Conservation (phyloP, 2,888 invertebrate genomes). For the Baronia brevicornis region DNA sequence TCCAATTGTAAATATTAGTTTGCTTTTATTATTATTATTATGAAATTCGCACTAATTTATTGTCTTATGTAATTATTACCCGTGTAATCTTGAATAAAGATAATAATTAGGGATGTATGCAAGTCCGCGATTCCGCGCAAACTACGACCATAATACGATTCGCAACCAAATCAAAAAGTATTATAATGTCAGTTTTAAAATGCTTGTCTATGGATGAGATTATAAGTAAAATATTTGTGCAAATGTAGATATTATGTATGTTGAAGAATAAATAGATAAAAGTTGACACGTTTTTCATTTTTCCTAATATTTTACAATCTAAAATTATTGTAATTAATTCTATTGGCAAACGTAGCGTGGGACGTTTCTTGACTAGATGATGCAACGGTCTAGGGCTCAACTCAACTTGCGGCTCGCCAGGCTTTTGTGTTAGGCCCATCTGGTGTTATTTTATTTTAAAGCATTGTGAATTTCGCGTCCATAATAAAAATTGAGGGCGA, state of each 20-base stretch:
- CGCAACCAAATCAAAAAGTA: slow-evolving; percentile 49
- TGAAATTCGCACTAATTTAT: slow-evolving; percentile 47
- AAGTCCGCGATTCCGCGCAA: slow-evolving; percentile 29
- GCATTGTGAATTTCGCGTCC: too few relatives aligned
- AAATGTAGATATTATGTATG: slow-evolving; percentile 75
- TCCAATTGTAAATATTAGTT: slow-evolving; percentile 67
- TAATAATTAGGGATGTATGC: slow-evolving; percentile 44
- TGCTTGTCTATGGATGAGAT: slow-evolving; percentile 58
- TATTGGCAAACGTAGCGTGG: too few relatives aligned
- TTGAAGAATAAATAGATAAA: slow-evolving; percentile 75
- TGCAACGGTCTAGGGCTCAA: too few relatives aligned
- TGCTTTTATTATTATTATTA: slow-evolving; percentile 45
- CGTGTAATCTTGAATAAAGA: slow-evolving; percentile 49
- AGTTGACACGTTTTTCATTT: slow-evolving; percentile 37
- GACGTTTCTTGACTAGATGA: too few relatives aligned
- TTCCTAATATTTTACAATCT: slow-evolving; percentile 19
- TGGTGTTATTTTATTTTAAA: too few relatives aligned
- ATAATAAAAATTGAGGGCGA: too few relatives aligned
- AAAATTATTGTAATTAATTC: too few relatives aligned
- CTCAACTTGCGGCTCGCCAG: too few relatives aligned
- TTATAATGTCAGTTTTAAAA: slow-evolving; percentile 50
- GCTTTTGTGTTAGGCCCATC: too few relatives aligned
- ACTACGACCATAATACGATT: slow-evolving; percentile 35
- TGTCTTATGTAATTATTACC: slow-evolving; percentile 57
- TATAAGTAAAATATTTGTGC: slow-evolving; percentile 69